A percentile compares a stretch with the other conserved stretches of the same genome.
These are phyloP conservation scores for Melanostigma gelatinosum DNA, from an alignment of 2,113 vertebrate species.

Conservation along the genomic window DNA sequence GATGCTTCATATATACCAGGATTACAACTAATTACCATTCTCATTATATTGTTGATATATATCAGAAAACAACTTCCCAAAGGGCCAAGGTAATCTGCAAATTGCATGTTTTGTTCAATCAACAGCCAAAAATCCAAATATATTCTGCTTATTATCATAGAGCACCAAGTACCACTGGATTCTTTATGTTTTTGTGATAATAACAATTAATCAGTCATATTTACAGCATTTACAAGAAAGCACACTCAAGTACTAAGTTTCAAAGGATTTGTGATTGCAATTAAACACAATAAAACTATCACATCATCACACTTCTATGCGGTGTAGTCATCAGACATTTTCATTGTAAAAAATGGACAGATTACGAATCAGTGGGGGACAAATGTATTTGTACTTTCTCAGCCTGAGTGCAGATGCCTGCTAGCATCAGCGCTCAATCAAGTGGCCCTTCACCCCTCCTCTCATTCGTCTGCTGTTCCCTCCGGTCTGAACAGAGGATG, in stretches of 20 bases:
- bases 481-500: conserved; percentile 47
- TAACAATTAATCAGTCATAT: background rate
- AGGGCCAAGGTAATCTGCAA: background rate
- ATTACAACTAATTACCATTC: background rate
- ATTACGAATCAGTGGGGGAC: conserved; percentile 38
- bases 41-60: background rate
- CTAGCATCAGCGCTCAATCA: conserved; percentile 59
- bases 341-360: background rate
- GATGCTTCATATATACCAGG: background rate
- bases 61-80: background rate
- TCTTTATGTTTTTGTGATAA: background rate
- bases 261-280: conserved; percentile 5
- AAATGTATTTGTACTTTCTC: conserved; percentile 45
- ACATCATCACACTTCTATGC: background rate
- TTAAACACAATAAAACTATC: background rate
- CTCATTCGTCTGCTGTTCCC: conserved; percentile 58
- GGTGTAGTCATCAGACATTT: background rate
- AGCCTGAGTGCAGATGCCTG: conserved; percentile 25
- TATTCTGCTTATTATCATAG: background rate
- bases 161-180: background rate
- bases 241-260: background rate
- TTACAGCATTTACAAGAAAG: background rate
- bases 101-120: background rate
- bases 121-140: background rate
- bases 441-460: conserved; percentile 37